Conservation (phyloP, 2,113 vertebrate species). For the Casuarius casuarius region DNA sequence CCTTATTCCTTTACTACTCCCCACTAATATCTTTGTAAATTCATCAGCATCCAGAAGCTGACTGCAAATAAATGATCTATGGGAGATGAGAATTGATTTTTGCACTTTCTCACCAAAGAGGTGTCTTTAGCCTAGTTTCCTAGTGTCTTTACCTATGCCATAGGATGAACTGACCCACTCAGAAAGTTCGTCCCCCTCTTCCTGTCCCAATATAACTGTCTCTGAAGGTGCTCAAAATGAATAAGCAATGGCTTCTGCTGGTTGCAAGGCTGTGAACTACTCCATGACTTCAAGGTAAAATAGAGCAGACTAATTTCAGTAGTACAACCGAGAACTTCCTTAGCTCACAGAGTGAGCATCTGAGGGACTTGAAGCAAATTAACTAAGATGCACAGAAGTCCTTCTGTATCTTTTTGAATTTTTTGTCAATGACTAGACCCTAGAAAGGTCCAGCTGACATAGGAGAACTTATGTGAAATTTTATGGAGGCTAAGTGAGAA, state of each 20-base stretch:
- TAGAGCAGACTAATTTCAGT: neutral
- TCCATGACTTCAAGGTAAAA: neutral
- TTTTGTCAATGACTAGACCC: neutral
- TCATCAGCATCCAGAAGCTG: conserved; percentile 3
- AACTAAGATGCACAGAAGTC: neutral
- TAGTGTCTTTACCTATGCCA: neutral
- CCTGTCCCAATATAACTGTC: neutral
- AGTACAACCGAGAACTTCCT: neutral
- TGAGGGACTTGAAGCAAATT: neutral
- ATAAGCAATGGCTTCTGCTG: neutral
- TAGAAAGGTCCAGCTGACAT: neutral
- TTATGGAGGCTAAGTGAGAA: neutral
- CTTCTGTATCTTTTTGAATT: neutral
- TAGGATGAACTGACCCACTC: neutral
- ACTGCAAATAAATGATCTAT: conserved; percentile 1
- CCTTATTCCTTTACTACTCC: neutral
- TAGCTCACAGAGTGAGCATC: neutral
- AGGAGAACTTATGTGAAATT: neutral
- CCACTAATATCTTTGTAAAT: neutral
- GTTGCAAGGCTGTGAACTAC: neutral
- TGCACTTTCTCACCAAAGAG: neutral
- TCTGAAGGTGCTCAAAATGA: neutral
- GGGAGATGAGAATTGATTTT: conserved; percentile 14
- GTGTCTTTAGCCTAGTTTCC: neutral
- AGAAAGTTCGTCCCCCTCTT: neutral